phyloP scores from a whole-genome alignment of 2,797 vertebrate genomes.

The Fistularia tabacaria region DNA sequence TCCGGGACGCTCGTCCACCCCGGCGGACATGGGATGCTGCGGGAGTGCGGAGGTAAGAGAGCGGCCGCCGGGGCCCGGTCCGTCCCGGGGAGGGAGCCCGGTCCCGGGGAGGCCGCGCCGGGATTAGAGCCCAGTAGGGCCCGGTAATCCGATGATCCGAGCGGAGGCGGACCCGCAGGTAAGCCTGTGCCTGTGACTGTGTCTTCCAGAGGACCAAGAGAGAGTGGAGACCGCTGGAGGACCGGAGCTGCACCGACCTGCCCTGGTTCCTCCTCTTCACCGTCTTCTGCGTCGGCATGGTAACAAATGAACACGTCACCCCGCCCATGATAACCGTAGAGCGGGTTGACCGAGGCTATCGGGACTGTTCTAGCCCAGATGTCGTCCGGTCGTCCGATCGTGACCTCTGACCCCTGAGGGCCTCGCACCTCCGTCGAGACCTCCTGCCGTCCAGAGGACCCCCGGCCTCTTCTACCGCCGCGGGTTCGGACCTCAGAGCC shows the following conservation, averaged over 20 bases:
- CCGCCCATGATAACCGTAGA: too few species aligned
- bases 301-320: constrained; percentile 53
- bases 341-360: too few species aligned
- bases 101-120: constrained; percentile 29
- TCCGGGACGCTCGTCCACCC: constrained; percentile 58
- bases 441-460: too few species aligned
- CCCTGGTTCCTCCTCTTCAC: constrained; percentile 94
- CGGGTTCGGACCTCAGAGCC: too few species aligned
- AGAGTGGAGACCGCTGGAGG: constrained; percentile 96
- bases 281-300: constrained; percentile 95
- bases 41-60: constrained; percentile 78
- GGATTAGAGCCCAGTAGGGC: constrained; percentile 49
- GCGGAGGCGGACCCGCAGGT: constrained; percentile 1
- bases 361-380: too few species aligned
- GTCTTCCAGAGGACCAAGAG: constrained; percentile 87
- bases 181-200: constrained; percentile 20
- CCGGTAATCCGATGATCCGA: not conserved
- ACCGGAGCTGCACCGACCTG: constrained; percentile 94
- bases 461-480: too few species aligned
- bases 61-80: not conserved
- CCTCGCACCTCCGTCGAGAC: too few species aligned
- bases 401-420: too few species aligned
- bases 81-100: constrained; percentile 5
- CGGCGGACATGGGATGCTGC: constrained; percentile 82
- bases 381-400: too few species aligned